phyloP scores from a whole-genome alignment of 2,888 invertebrate species.

The Sminthurinus aureus region DNA sequence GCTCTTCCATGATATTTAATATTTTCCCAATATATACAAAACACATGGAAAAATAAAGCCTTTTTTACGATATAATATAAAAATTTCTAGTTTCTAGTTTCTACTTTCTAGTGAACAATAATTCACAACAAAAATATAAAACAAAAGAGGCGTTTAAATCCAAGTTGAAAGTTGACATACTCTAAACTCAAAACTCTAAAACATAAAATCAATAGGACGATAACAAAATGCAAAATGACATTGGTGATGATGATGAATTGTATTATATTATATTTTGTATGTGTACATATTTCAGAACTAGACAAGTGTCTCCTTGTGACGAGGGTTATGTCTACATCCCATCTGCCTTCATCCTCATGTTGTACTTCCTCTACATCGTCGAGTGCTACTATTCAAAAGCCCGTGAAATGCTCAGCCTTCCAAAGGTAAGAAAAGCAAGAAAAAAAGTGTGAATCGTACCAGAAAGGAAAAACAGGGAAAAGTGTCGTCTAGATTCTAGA shows the following conservation, averaged over 20 bases:
- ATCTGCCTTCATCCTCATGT: constrained; percentile 78
- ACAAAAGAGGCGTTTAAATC: not conserved
- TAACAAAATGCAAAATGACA: not conserved
- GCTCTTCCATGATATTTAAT: no score
- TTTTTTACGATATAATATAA: no score
- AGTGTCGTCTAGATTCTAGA: not conserved
- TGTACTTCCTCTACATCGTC: constrained; percentile 81
- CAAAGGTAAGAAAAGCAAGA: constrained; percentile 49
- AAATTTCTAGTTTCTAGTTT: no score
- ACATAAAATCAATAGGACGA: not conserved
- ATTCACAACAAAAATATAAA: no score
- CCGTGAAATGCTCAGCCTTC: constrained; percentile 70
- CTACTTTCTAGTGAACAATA: not conserved
- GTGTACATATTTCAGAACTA: constrained; percentile 65
- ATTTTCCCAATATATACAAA: no score
- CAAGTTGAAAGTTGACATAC: not conserved
- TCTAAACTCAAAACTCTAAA: not conserved
- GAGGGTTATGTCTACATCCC: constrained; percentile 85
- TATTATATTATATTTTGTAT: no score
- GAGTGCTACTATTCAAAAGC: constrained; percentile 85
- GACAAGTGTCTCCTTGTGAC: constrained; percentile 77
- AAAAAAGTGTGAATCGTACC: not conserved
- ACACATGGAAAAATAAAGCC: no score
- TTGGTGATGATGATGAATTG: no score
- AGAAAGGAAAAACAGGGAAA: not conserved